Percentiles rank a stretch among this genome's conserved stretches.
phyloP scores from a whole-genome alignment of 2,888 invertebrate genomes.

The Dicroscelio sp. region DNA sequence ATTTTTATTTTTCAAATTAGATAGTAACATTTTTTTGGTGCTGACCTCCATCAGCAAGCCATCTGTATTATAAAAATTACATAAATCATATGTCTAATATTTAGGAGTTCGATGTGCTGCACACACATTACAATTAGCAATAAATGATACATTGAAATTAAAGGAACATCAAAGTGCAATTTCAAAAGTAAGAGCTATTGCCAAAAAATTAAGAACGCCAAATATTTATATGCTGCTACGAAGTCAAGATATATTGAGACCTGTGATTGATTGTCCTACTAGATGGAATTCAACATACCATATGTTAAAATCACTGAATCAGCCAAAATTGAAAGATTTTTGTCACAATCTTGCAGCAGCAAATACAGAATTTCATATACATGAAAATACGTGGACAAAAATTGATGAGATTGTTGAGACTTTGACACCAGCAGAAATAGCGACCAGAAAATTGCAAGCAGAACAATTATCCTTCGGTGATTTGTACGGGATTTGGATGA shows the following conservation, averaged over 20 bases:
- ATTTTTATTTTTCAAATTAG: no score
- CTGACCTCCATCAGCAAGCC: no score
- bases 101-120: conserved; percentile 35
- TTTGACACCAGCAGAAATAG: conserved; percentile 5
- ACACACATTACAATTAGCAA: conserved; percentile 19
- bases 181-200: conserved; percentile 28
- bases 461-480: conserved; percentile 15
- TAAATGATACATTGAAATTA: not conserved
- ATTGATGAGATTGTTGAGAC: conserved; percentile 19
- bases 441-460: conserved; percentile 15
- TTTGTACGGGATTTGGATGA: conserved; percentile 29
- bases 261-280: conserved; percentile 17
- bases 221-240: not conserved
- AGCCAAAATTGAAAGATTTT: conserved; percentile 13
- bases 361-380: conserved; percentile 14
- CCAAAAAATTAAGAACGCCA: conserved; percentile 23
- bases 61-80: no score
- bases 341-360: conserved; percentile 5
- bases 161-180: not conserved
- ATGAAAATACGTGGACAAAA: not conserved
- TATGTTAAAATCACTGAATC: conserved; percentile 6
- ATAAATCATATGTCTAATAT: no score
- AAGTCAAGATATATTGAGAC: conserved; percentile 7
- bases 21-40: no score
- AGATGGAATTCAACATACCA: conserved; percentile 35